These are phyloP conservation scores for Sebastolobus altivelis DNA, from an alignment of 2,797 vertebrate genomes.

Conservation along the genomic window DNA sequence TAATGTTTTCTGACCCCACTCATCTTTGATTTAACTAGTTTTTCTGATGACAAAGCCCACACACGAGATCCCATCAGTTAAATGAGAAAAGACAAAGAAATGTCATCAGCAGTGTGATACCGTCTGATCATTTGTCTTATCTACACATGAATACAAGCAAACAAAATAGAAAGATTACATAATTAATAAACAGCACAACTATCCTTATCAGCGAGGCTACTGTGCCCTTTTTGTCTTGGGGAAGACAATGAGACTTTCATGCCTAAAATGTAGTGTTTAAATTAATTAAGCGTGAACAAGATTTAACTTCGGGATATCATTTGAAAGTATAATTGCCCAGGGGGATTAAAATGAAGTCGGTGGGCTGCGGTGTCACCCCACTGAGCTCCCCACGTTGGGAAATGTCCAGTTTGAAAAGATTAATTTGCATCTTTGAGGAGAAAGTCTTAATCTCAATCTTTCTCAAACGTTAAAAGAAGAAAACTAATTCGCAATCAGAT, in stretches of 20 bases:
- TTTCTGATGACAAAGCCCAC: slow-evolving; percentile 74
- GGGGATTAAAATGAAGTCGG: slow-evolving; percentile 99
- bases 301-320: slow-evolving; percentile 99
- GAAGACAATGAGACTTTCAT: slow-evolving; percentile 84
- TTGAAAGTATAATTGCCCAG: slow-evolving; percentile 99
- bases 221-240: slow-evolving; percentile 66
- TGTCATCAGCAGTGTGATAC: slow-evolving; percentile 66
- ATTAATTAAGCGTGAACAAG: slow-evolving; percentile 99
- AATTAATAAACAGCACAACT: slow-evolving; percentile 73
- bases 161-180: slow-evolving; percentile 55
- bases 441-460: slow-evolving; percentile 97
- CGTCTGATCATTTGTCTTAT: slow-evolving; percentile 74
- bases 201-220: slow-evolving; percentile 68
- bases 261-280: slow-evolving; percentile 95
- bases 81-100: slow-evolving; percentile 73
- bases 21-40: slow-evolving; percentile 88
- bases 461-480: slow-evolving; percentile 89
- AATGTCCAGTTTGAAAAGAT: slow-evolving; percentile 96
- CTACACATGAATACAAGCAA: slow-evolving; percentile 51
- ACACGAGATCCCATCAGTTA: slow-evolving; percentile 61
- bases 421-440: slow-evolving; percentile 98
- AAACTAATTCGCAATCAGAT: slow-evolving; percentile 88
- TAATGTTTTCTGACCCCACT: slow-evolving; percentile 82
- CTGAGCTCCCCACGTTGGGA: slow-evolving; percentile 93
- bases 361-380: slow-evolving; percentile 93